These are phyloP conservation scores for Caenorhabditis angaria DNA, from an alignment of 2,888 invertebrate species.

Conservation along the genomic window DNA sequence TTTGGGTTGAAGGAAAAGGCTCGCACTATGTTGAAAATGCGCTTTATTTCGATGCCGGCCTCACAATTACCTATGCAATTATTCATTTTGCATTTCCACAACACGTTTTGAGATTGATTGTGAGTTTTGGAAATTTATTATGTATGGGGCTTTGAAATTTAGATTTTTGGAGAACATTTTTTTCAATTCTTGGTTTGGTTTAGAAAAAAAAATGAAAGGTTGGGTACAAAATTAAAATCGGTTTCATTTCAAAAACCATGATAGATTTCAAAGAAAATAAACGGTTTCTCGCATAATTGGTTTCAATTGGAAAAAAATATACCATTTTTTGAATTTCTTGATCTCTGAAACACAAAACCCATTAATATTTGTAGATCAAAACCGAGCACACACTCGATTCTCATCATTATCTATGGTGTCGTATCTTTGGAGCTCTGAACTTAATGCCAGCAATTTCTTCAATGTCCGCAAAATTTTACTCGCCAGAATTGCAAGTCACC, in stretches of 20 bases:
- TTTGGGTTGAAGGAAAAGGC: slow-evolving; percentile 61
- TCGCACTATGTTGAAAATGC: slow-evolving; percentile 56
- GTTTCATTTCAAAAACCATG: too few relatives aligned
- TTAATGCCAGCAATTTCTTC: slow-evolving; percentile 59
- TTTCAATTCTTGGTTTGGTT: background rate
- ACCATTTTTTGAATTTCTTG: too few relatives aligned
- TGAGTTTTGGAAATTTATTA: slow-evolving; percentile 35
- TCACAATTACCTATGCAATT: slow-evolving; percentile 58
- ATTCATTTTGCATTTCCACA: slow-evolving; percentile 67
- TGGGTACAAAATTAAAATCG: too few relatives aligned
- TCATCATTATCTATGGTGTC: slow-evolving; percentile 64
- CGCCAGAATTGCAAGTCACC: slow-evolving; percentile 51
- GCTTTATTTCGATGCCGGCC: slow-evolving; percentile 60
- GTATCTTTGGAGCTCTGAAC: slow-evolving; percentile 58
- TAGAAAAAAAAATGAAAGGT: too few relatives aligned
- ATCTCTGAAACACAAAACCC: too few relatives aligned
- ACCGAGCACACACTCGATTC: slow-evolving; percentile 60
- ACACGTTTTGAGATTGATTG: slow-evolving; percentile 62
- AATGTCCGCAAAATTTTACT: slow-evolving; percentile 54
- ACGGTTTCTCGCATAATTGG: too few relatives aligned
- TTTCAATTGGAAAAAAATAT: too few relatives aligned
- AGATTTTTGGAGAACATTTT: slow-evolving; percentile 1
- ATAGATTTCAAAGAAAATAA: too few relatives aligned
- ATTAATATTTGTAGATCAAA: too few relatives aligned
- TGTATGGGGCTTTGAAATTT: background rate